These are phyloP conservation scores for Cryptus armator DNA, from an alignment of 2,888 invertebrate genomes.

Conservation along the genomic window DNA sequence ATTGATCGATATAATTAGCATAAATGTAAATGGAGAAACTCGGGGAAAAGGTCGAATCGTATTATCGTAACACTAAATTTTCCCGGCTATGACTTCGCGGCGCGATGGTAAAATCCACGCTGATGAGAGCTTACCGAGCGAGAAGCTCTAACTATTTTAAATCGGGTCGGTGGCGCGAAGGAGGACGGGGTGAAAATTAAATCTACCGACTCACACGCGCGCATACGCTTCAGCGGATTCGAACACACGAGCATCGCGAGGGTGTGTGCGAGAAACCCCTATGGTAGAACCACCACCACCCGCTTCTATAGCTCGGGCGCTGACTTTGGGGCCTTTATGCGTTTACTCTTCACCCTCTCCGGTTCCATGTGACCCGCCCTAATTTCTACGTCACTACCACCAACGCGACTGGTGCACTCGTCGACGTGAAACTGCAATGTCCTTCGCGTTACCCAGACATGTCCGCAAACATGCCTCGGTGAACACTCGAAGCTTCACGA, in stretches of 20 bases:
- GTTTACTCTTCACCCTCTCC: conserved; percentile 31
- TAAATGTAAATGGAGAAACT: too few species aligned
- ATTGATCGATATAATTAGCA: too few species aligned
- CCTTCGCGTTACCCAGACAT: conserved; percentile 2
- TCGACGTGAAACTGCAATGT: conserved; percentile 14
- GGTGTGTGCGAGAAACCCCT: background rate
- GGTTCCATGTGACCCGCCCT: conserved; percentile 38
- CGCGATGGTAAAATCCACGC: background rate
- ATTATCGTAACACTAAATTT: too few species aligned
- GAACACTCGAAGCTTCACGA: conserved; percentile 25
- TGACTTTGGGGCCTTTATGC: conserved; percentile 44
- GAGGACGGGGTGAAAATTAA: conserved; percentile 62
- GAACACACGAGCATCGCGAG: background rate
- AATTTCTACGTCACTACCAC: conserved; percentile 36
- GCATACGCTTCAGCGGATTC: conserved; percentile 13
- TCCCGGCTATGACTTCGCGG: too few species aligned
- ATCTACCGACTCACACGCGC: conserved; percentile 35
- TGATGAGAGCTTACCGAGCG: conserved; percentile 34
- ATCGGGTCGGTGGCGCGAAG: conserved; percentile 52
- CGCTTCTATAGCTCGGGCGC: conserved; percentile 33
- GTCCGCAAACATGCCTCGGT: conserved; percentile 26
- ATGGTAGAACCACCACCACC: background rate
- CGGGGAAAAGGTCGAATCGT: too few species aligned
- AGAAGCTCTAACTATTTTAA: conserved; percentile 56
- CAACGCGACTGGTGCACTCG: conserved; percentile 27